Base-by-base conservation (phyloP, 1,140 invertebrate genomes). In the Drosophila oshimai region DNA sequence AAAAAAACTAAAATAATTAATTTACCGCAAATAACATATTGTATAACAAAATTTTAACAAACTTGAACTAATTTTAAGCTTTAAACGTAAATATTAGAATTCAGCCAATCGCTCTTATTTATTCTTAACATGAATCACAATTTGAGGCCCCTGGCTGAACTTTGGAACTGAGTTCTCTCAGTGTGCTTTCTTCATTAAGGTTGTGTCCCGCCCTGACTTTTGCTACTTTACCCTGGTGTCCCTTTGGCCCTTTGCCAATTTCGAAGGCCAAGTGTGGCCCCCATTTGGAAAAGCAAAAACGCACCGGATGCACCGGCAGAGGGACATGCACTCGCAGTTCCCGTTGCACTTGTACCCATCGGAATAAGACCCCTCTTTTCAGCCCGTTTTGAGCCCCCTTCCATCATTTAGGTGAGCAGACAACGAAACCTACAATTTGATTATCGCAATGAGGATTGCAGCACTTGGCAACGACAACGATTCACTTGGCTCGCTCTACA, bases 361-460 rank as follows among this genome's bases (percentile, higher is more conserved):
- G 28, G n/a, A 20, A 22, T 26, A 22, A 26, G 28, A 26, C 31
- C 33, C 9, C 15, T 22, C 6, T 9, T 1, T 2, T 3, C 9
- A 2, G 0, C 31, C 17, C 10, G 2, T 10, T 6, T 6, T 28
- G 10, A 20, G 6, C 15, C 36, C 13, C 6, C n/a, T 9, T 28
- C 9, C 22, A 39, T 49, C 29, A 31, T 34, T 10, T 33, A 24
- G 22, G 34, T 29, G 28, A 46, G 78, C 62, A 74, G 62, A 67
- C 76, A 57, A 74, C 70, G 61, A 74, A 87, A 75, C 80, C 81
- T 86, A 72, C 81, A 86, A 90, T 90, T 90, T 89, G 88, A 88
- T 88, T 90, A 90, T 90, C 75, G 70, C 72, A 80, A 88, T 89
- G 88, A 78, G 83, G 88, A 86, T 78, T 76, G 79, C 73, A 50